A percentile compares a stretch with the other conserved stretches of the same genome.
phyloP scores from a whole-genome alignment of 2,797 vertebrate genomes.

The Sebastes iracundus region DNA sequence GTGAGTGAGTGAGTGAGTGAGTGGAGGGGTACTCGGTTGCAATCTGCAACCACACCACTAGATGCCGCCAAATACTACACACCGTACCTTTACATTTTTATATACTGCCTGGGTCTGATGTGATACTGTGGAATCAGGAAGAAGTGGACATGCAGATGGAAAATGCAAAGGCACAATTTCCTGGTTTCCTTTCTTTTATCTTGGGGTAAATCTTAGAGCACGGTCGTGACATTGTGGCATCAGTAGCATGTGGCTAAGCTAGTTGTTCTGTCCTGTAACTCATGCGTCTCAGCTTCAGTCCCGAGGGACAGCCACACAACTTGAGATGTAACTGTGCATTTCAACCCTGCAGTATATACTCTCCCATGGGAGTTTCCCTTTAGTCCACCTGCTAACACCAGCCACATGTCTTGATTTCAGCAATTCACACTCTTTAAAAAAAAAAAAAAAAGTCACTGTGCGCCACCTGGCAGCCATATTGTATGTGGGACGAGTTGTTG shows the following conservation, averaged over 20 bases:
- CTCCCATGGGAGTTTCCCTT: background rate
- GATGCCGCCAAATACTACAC: background rate
- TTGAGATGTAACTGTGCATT: background rate
- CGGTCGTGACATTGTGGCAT: background rate
- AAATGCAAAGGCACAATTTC: background rate
- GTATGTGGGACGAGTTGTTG: conserved; percentile 15
- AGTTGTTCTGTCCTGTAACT: background rate
- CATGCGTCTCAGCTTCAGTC: background rate
- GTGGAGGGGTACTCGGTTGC: background rate
- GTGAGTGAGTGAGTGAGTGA: background rate
- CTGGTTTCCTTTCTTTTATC: background rate
- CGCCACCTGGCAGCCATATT: background rate
- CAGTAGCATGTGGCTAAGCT: background rate
- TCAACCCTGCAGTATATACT: background rate
- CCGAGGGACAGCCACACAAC: background rate
- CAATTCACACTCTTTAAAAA: background rate
- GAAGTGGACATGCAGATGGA: background rate
- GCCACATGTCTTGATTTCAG: background rate
- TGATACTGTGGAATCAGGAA: background rate
- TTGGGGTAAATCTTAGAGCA: background rate
- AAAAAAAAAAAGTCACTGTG: background rate
- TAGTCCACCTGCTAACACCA: background rate
- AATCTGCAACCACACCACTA: background rate
- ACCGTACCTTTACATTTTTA: background rate
- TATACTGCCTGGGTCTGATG: background rate